phyloP scores from a whole-genome alignment of 2,113 vertebrate genomes.

The Lonchura striata region DNA sequence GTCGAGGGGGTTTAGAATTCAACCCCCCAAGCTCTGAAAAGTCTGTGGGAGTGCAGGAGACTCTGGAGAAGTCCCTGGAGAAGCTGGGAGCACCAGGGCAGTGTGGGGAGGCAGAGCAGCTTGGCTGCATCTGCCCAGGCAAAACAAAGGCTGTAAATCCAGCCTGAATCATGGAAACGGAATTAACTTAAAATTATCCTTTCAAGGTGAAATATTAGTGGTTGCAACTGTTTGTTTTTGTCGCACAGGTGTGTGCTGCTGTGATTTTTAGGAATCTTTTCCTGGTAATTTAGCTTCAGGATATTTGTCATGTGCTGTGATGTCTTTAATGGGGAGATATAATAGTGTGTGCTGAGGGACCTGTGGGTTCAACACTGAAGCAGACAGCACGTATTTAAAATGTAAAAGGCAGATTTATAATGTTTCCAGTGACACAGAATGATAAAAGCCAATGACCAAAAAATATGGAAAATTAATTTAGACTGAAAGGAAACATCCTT shows the following conservation, averaged over 20 bases:
- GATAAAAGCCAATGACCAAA: neutral
- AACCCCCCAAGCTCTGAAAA: neutral
- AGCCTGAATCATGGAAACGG: neutral
- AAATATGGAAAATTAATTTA: constrained; percentile 16
- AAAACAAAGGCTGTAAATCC: constrained; percentile 24
- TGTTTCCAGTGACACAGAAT: neutral
- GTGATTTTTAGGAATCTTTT: constrained; percentile 49
- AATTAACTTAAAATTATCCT: constrained; percentile 33
- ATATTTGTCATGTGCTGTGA: neutral
- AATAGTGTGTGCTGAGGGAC: neutral
- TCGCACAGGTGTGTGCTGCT: neutral
- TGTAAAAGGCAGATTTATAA: neutral
- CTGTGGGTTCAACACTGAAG: neutral
- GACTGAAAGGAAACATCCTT: neutral
- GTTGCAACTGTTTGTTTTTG: constrained; percentile 4
- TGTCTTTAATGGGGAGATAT: neutral
- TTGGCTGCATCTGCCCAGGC: accelerated
- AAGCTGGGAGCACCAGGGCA: accelerated
- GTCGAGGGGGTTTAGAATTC: neutral
- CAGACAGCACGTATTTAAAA: neutral
- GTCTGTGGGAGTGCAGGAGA: neutral
- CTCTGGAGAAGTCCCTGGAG: neutral
- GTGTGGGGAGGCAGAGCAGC: neutral
- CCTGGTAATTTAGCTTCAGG: constrained; percentile 4
- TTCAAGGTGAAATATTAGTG: constrained; percentile 17